Base-by-base conservation (phyloP, 2,888 invertebrate species). In the Yponomeuta plumbellus region DNA sequence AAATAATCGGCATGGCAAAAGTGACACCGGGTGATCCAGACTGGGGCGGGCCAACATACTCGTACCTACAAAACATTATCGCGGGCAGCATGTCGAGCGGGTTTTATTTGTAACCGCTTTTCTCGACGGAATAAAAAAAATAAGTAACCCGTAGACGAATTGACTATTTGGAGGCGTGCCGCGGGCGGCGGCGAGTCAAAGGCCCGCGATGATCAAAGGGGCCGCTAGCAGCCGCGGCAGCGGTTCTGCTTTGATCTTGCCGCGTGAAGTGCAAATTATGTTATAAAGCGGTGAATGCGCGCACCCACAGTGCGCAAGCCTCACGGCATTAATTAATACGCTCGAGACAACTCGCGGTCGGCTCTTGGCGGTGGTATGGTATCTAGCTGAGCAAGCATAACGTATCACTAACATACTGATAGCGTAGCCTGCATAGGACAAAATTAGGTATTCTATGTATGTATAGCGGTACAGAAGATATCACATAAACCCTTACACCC, bases 211-310 rank as follows among this genome's bases (percentile, higher is more conserved):
- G 90, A 91, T 92, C 90, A 92, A 92, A 92, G 88, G 85, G 79
- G 79, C 91, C 91, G 91, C 83, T 86, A 81, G 80, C 84, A 83
- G 83, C 78, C 82, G 84, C 82, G 81, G 80, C 76, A 74, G 79
- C 44, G 44, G 44, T 17, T 52, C 17, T 17, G 44, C 91, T 91
- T 92, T 91, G 91, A 91, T 90, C 85, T 87, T 78, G 79, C 91
- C 90, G 91, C 89, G 80, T 81, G 84, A 90, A 91, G 91, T 91
- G 92, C 92, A 91, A 92, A 92, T 92, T 92, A 92, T 91, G 89
- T 90, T 91, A 89, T 91, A 90, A 89, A 90, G 89, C 88, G 86
- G 86, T 83, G 86, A 86, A 85, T 84, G 85, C 34, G 84, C 83
- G 80, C 81, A 83, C 80, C 80, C 69, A 84, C 81, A 44, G 63